Base-by-base conservation (phyloP, 1,140 invertebrate genomes). In the Idris sp. region DNA sequence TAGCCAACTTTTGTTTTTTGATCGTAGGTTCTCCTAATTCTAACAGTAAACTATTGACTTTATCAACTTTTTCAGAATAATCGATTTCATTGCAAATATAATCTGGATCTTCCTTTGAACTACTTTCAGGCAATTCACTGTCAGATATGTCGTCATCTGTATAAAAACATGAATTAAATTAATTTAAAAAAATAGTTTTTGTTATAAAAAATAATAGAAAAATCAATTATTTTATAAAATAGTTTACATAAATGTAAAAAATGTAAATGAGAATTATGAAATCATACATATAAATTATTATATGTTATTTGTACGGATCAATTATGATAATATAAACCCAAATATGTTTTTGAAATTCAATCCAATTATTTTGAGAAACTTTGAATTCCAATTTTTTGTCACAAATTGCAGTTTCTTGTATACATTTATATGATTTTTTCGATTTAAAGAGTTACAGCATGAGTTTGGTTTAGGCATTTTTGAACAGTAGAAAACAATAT, bases 361-460 rank as follows among this genome's bases (percentile, higher is more conserved):
- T 3, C 51, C 51, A 41, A 54, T 14, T 8, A 54, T 41, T 4
- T 40, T 15, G 28, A 41, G 16, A 8, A 54, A 54, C n/a, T 30
- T 41, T 26, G 8, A 10, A 40, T 54, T 28, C 19, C 51, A 54
- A 7, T 54, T 54, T 8, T 53, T 35, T 16, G 3, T 26, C 3
- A 38, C 11, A 25, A 25, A 10, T 25, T 30, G 13, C 8, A 46
- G 13, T 2, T 30, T 46, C 9, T 46, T 46, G 15, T 16, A 30
- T 5, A 46, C 26, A 14, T 30, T 28, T n/a, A 15, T 30, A 11
- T 46, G 41, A 8, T 46, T 46, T 14, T 28, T n/a, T 46, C 2
- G 11, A 9, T 46, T 46, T 30, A 16, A 5, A 14, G 13, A 26
- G 15, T 46, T 46, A 11, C 41, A 46, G n/a, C 41, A 46, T 1